Evolutionary conservation across 2,888 invertebrate species (phyloP), one percentile per base, ranked within the genome.

Genomic region (Andrena fulva): DNA sequence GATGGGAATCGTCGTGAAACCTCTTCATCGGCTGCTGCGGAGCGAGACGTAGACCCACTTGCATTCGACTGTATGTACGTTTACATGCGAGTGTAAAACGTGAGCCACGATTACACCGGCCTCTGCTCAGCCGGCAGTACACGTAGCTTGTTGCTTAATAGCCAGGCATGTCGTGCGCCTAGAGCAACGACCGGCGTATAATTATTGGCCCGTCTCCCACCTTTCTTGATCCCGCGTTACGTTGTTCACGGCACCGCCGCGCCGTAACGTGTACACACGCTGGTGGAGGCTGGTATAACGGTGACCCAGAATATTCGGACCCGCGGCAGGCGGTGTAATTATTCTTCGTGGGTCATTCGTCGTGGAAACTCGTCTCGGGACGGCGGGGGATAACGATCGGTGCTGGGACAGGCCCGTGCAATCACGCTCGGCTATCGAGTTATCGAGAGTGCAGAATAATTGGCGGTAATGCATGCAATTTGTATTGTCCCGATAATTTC

Each of bases 161-260:
- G 78, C 66, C 29, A 77, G 81, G 84, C 83, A 77, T 88, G 85
- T 85, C 81, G 82, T 76, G 77, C 69, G 85, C 81, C 83, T 83
- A 85, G 86, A 87, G 88, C 87, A 87, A 88, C 85, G 88, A 85
- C 87, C 85, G 85, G 64, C 66, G 85, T 42, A 27, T 87, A 90
- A 90, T 90, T 89, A 89, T 89, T 85, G 84, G 87, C 74, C 82
- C 67, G 68, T 73, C 75, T 77, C 80, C 75, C 82, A 80, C 80
- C 63, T 80, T 76, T 63, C 79, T 62, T 50, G 64, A 69, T 83
- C 71, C 75, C 54, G 33, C 64, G 52, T 77, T 82, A 72, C 77
- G 77, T 79, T 87, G 67, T 78, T 69, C 82, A 74, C 62, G 62
- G 59, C 59, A 75, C 31, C 54, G 83, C 76, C 56, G 16, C 70